Percentiles rank a stretch among this genome's conserved stretches.
phyloP scores from a whole-genome alignment of 2,797 vertebrate genomes.

The Bufotes viridis region DNA sequence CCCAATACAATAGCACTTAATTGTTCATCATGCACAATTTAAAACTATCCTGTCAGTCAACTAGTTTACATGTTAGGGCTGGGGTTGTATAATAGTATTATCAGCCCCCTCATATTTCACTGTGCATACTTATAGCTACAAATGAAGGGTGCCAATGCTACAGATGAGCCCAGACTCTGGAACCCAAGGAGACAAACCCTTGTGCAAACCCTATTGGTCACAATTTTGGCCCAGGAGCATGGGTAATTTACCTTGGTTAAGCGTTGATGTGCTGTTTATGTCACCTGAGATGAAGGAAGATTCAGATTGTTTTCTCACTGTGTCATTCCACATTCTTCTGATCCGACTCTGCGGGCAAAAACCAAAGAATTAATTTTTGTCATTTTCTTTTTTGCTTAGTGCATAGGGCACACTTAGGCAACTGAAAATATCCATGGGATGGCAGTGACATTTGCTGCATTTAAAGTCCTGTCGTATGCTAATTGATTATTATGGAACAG shows the following conservation, averaged over 20 bases:
- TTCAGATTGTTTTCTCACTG: constrained; percentile 99
- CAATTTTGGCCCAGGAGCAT: neutral
- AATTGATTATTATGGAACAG: constrained; percentile 21
- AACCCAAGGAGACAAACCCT: neutral
- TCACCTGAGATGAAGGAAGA: constrained; percentile 99
- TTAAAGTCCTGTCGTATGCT: neutral
- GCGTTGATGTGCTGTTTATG: constrained; percentile 99
- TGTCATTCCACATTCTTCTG: constrained; percentile 99
- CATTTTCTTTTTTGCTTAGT: neutral
- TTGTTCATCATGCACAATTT: neutral
- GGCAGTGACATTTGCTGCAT: constrained; percentile 7
- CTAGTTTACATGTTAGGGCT: neutral
- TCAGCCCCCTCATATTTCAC: neutral
- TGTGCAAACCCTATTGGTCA: neutral
- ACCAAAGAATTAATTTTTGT: constrained; percentile 64
- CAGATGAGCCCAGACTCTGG: neutral
- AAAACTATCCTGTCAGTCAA: no score
- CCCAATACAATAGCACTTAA: neutral
- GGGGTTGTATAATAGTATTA: neutral
- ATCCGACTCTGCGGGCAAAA: constrained; percentile 95
- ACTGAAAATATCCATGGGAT: neutral
- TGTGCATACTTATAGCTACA: neutral
- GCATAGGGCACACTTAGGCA: constrained; percentile 15
- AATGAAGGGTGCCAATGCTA: no score
- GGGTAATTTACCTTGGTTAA: constrained; percentile 98